These are phyloP conservation scores for Tragelaphus eurycerus DNA, from an alignment of 2,797 vertebrate genomes.

Conservation along the genomic window DNA sequence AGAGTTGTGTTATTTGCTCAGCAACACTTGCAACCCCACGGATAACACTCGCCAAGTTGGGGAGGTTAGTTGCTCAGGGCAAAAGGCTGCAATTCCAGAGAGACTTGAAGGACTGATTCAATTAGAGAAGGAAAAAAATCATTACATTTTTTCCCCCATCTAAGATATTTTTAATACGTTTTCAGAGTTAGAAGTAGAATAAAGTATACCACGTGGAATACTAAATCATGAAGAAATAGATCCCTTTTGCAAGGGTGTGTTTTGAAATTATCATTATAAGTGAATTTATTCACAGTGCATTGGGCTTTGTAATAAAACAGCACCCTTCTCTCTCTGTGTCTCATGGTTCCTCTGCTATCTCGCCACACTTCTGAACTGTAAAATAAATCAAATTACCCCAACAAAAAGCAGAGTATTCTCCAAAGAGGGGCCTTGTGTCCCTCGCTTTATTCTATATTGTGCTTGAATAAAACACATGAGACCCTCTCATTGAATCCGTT, in stretches of 20 bases:
- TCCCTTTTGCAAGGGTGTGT: neutral
- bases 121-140: neutral
- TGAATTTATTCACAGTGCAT: neutral
- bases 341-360: neutral
- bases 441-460: slow-evolving; percentile 43
- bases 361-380: slow-evolving; percentile 3
- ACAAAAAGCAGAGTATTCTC: slow-evolving; percentile 51
- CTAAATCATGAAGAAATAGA: slow-evolving; percentile 31
- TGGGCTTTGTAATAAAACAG: neutral
- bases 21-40: neutral
- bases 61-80: neutral
- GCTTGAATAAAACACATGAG: slow-evolving; percentile 12
- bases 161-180: slow-evolving; percentile 21
- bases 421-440: slow-evolving; percentile 32
- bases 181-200: neutral
- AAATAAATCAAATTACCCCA: slow-evolving; percentile 65
- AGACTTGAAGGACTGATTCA: slow-evolving; percentile 43
- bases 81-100: slow-evolving; percentile 11
- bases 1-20: neutral
- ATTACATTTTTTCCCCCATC: neutral
- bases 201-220: slow-evolving; percentile 46
- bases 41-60: neutral
- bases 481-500: slow-evolving; percentile 14
- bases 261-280: slow-evolving; percentile 45
- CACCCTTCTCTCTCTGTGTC: neutral